Conservation (phyloP, 2,888 invertebrate genomes). For the Listrodromus nycthemerus region DNA sequence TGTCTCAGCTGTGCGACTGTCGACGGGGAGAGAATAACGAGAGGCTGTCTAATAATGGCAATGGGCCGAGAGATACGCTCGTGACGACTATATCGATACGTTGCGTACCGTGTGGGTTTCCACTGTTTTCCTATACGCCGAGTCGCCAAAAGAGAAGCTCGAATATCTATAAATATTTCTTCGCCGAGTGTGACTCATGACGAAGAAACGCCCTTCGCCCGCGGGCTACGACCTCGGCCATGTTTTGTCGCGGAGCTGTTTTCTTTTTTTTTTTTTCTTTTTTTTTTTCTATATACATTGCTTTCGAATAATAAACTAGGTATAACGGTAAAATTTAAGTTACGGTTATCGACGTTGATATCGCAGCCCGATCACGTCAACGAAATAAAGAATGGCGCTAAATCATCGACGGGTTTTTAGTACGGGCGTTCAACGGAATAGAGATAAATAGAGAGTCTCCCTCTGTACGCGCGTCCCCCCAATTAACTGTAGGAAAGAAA, state of each 20-base stretch:
- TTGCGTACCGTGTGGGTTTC: slow-evolving; percentile 23
- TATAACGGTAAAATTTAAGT: neutral
- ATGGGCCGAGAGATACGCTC: neutral
- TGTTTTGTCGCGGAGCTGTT: neutral
- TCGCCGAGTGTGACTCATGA: slow-evolving; percentile 48
- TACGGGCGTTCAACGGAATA: neutral
- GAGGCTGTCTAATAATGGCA: slow-evolving; percentile 11
- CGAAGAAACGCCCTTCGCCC: slow-evolving; percentile 23
- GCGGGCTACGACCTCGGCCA: neutral
- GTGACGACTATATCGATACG: neutral
- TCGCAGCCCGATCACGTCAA: neutral
- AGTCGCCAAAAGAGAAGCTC: slow-evolving; percentile 60
- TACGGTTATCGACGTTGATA: neutral
- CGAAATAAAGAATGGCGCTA: neutral
- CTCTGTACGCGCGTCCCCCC: neutral
- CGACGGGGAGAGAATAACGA: neutral
- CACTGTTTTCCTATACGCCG: slow-evolving; percentile 48
- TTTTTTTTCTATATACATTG: neutral
- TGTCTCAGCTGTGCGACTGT: neutral
- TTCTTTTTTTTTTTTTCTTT: neutral
- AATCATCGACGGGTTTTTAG: slow-evolving; percentile 4
- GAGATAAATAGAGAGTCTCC: slow-evolving; percentile 9
- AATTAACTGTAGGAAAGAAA: slow-evolving; percentile 39
- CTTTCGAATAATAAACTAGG: too few species aligned
- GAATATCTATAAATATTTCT: slow-evolving; percentile 52